Evolutionary conservation across 2,888 invertebrate species (phyloP).

Genomic region (Digitonthophagus gazella): DNA sequence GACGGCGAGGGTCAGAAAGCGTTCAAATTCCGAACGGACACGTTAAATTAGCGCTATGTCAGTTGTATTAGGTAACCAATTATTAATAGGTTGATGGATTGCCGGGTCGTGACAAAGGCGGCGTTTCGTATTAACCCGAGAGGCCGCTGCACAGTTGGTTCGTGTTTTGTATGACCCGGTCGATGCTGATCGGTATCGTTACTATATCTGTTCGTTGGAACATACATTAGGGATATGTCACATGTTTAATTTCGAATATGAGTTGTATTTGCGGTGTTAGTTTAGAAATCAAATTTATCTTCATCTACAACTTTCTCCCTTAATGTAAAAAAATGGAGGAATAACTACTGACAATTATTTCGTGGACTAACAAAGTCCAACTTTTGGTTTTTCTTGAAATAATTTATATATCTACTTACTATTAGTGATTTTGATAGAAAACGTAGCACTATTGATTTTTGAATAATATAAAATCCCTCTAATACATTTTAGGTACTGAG

Average conservation of each 20-base stretch:
- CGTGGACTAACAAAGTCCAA: too few species aligned
- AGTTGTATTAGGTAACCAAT: conserved; percentile 44
- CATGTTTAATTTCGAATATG: neutral
- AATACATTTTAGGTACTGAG: too few species aligned
- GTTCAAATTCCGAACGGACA: conserved; percentile 37
- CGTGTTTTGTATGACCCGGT: conserved; percentile 38
- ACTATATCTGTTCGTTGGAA: neutral
- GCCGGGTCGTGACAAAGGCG: conserved; percentile 37
- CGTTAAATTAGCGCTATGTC: conserved; percentile 44
- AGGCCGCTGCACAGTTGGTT: conserved; percentile 24
- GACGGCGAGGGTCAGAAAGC: conserved; percentile 8
- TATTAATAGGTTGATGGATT: conserved; percentile 47
- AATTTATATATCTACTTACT: too few species aligned
- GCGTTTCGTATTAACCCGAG: conserved; percentile 30
- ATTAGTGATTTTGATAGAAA: too few species aligned
- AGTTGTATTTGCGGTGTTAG: neutral
- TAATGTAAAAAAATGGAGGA: too few species aligned
- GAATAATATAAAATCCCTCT: too few species aligned
- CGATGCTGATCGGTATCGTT: conserved; percentile 4
- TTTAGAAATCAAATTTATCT: neutral
- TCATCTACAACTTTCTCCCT: neutral
- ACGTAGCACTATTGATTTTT: too few species aligned
- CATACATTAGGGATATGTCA: neutral
- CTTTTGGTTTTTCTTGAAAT: too few species aligned
- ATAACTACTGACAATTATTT: too few species aligned